These are phyloP conservation scores for Athalia rosae DNA, from an alignment of 2,888 invertebrate genomes.

Conservation along the genomic window DNA sequence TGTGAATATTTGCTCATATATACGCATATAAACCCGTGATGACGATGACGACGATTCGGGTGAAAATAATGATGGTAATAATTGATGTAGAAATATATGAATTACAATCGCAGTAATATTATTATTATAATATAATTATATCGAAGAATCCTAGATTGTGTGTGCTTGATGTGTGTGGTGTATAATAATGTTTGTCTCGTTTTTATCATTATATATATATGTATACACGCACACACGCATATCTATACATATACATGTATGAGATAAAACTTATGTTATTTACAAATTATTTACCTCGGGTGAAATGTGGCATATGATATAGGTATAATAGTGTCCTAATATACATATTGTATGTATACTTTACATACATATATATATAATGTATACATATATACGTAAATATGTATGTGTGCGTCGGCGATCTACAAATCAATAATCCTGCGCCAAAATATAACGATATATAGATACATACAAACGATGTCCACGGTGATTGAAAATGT, in stretches of 20 bases:
- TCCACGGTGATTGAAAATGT: not conserved
- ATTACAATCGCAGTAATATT: slow-evolving; percentile 10
- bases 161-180: slow-evolving; percentile 15
- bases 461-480: not conserved
- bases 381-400: not conserved
- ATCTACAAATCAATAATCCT: not conserved
- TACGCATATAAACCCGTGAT: too few relatives aligned
- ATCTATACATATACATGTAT: not conserved
- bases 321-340: not conserved
- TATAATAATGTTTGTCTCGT: slow-evolving; percentile 1
- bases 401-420: not conserved
- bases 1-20: too few relatives aligned
- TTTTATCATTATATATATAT: not conserved
- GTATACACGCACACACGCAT: too few relatives aligned
- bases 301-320: slow-evolving; percentile 11
- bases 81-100: not conserved
- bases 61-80: not conserved
- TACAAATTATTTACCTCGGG: slow-evolving; percentile 26
- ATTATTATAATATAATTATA: slow-evolving; percentile 4
- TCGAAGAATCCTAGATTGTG: slow-evolving; percentile 26
- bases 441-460: not conserved
- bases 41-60: not conserved
- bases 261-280: slow-evolving; percentile 11
- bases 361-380: not conserved
- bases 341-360: not conserved